Percentiles rank a stretch among this genome's conserved stretches.
Evolutionary conservation across 1,140 invertebrate species (phyloP).

Genomic region (Heliconius hermathena): DNA sequence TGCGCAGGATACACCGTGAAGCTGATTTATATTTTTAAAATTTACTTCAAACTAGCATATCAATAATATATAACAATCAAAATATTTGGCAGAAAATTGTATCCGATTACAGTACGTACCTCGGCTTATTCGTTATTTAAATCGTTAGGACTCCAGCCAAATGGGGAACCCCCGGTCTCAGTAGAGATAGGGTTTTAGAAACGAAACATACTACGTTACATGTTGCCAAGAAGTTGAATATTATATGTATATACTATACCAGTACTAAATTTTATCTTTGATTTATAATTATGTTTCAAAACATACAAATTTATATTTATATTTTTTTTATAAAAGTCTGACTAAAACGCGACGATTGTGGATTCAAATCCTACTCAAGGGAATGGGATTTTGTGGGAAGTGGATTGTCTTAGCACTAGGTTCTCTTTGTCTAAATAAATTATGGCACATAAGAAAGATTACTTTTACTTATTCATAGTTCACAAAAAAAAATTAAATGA

Average conservation of each 20-base stretch:
- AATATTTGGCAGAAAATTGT: conserved; percentile 9
- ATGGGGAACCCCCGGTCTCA: conserved; percentile 6
- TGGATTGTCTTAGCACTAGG: no score
- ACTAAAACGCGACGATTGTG: no score
- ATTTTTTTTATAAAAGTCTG: no score
- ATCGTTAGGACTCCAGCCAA: conserved; percentile 6
- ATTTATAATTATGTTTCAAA: neutral
- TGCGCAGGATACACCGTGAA: no score
- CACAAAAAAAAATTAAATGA: no score
- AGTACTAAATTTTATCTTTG: neutral
- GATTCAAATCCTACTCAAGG: neutral
- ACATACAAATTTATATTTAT: no score
- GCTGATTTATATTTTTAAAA: no score
- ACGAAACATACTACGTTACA: conserved; percentile 11
- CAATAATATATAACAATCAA: neutral
- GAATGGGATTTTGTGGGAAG: no score
- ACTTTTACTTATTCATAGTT: no score
- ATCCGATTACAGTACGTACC: conserved; percentile 3
- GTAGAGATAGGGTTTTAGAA: conserved; percentile 11
- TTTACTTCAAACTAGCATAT: neutral
- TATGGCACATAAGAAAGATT: no score
- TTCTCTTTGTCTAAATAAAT: no score
- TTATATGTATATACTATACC: neutral
- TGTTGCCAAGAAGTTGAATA: conserved; percentile 9
- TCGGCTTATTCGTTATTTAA: conserved; percentile 14